Evolutionary conservation across 2,113 vertebrate species (phyloP).

Genomic region (Parotia lawesii): DNA sequence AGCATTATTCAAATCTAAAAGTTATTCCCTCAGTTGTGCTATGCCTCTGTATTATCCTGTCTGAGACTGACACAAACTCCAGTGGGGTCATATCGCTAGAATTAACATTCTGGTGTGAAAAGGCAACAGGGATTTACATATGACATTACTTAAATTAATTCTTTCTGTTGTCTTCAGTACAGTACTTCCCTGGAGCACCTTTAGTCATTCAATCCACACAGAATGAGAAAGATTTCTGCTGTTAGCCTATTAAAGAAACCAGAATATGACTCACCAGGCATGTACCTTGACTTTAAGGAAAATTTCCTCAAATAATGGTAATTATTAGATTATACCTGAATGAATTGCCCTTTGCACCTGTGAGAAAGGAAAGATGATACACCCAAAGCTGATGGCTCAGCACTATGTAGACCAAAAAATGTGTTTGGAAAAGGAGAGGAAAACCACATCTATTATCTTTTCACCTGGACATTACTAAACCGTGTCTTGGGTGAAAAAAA

Average conservation of each 20-base stretch:
- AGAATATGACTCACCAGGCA: constrained; percentile 36
- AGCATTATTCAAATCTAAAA: constrained; percentile 37
- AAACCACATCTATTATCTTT: not conserved
- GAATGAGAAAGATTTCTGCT: constrained; percentile 43
- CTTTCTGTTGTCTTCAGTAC: constrained; percentile 45
- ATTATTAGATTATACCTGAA: not conserved
- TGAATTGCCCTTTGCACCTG: constrained; percentile 39
- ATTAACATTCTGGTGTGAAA: constrained; percentile 50
- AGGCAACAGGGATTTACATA: constrained; percentile 35
- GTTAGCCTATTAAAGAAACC: constrained; percentile 49
- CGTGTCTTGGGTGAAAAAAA: not conserved
- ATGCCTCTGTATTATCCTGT: constrained; percentile 19
- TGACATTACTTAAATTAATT: constrained; percentile 52
- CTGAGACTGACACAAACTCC: constrained; percentile 38
- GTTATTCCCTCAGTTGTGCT: not conserved
- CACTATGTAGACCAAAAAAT: not conserved
- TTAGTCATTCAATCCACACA: constrained; percentile 28
- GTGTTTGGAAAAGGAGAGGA: not conserved
- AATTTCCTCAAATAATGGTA: constrained; percentile 27
- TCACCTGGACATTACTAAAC: not conserved
- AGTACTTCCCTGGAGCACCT: constrained; percentile 51
- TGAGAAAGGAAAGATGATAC: constrained; percentile 34
- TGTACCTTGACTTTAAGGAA: constrained; percentile 42
- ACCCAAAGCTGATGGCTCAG: constrained; percentile 38
- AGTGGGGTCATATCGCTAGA: constrained; percentile 17